A percentile compares a stretch with the other conserved stretches of the same genome.
Conservation (phyloP, 2,888 invertebrate genomes). For the Conomelus anceps region DNA sequence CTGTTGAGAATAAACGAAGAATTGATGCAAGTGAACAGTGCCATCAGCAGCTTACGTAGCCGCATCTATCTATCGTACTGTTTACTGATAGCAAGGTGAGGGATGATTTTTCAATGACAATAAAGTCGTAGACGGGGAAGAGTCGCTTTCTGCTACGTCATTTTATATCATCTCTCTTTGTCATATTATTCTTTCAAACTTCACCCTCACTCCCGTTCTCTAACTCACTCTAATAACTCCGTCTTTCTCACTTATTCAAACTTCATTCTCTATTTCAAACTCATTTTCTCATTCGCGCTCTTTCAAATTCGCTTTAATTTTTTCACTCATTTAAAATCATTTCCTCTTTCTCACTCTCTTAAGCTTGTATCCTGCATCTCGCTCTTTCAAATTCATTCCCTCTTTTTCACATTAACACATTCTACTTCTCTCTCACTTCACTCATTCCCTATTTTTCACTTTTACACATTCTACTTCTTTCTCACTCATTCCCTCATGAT, state of each 20-base stretch:
- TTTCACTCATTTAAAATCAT: background rate
- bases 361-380: background rate
- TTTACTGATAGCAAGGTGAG: background rate
- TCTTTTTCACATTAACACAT: background rate
- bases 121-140: background rate
- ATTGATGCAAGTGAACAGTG: too few relatives aligned
- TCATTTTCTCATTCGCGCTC: background rate
- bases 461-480: background rate
- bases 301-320: background rate
- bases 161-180: background rate
- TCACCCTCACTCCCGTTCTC: background rate
- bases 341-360: background rate
- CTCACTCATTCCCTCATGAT: background rate
- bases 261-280: background rate
- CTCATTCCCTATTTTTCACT: background rate
- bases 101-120: background rate
- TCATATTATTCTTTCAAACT: background rate
- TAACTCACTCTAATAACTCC: too few relatives aligned
- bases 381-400: background rate
- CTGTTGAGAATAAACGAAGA: too few relatives aligned
- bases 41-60: too few relatives aligned
- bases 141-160: background rate
- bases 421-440: background rate
- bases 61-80: background rate
- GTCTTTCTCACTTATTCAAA: background rate